Base-by-base conservation (phyloP, 1,140 invertebrate species). In the Octopus bimaculoides region DNA sequence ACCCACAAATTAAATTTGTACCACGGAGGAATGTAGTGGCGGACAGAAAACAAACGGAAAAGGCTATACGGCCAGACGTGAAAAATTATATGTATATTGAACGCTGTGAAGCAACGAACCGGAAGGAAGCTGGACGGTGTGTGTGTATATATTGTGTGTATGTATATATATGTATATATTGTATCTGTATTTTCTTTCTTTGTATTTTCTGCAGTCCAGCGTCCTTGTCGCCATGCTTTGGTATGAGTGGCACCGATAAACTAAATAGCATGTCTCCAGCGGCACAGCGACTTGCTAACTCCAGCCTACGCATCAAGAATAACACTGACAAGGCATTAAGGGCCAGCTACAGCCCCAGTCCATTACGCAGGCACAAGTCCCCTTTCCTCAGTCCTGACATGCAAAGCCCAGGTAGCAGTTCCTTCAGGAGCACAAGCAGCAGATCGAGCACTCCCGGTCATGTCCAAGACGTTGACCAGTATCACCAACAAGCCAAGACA, bases 231-330 rank as follows among this genome's bases (percentile, higher is more conserved):
- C 82, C 83, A 26, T 85, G 83, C 77, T 82, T 85, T 81, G 80
- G 83, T 6, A 79, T 81, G 77, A 85, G 84, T 77, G 83, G 84
- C 54, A 80, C 85, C 14, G 95, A 98, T 80, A 92, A 96, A 54
- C 87, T 98, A 54, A 94, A 93, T 41, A 94, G 93, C 69, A 97
- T 99, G 95, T 98, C 97, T 17, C 97, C 97, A 12, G 98, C 97
- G 10, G 98, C 97, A 0, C 93, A 94, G 85, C 92, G 93, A 85
- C 90, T 99, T 14, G 95, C 95, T 9, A 94, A 92, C 52, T 92
- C 93, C 0, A 93, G 74, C 82, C 92, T 81, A 84, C 89, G 82
- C 75, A 89, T 85, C 82, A 83, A 89, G n/a, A 84, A 90, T 17
- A 80, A 88, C 9, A 87, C 90, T n/a, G 92, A 93, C 82, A 87